Evolutionary conservation across 2,797 vertebrate genomes (phyloP).

Genomic region (Acomys russatus): DNA sequence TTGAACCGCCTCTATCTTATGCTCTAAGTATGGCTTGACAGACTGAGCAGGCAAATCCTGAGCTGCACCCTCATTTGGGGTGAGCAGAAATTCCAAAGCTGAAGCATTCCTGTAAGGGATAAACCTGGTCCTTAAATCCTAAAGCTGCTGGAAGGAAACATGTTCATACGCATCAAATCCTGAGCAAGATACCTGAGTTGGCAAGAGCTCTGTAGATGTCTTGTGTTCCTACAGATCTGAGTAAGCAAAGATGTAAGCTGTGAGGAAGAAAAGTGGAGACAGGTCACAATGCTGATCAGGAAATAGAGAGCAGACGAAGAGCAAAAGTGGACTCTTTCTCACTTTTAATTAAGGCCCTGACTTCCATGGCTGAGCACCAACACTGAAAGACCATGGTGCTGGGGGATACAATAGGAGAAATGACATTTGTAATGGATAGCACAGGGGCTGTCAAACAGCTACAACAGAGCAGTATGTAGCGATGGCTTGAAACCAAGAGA

Average conservation of each 20-base stretch:
- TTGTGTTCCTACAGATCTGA: background rate
- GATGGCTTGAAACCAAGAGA: slow-evolving; percentile 50
- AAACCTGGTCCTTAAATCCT: slow-evolving; percentile 13
- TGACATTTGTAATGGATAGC: no score
- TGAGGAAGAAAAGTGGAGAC: slow-evolving; percentile 42
- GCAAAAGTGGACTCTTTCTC: background rate
- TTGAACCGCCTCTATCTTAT: background rate
- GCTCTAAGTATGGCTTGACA: background rate
- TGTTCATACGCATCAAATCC: slow-evolving; percentile 1
- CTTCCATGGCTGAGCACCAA: background rate
- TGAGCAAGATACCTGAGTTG: background rate
- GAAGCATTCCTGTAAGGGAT: background rate
- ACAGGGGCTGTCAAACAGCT: background rate
- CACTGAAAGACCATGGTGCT: background rate
- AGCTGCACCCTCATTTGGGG: background rate
- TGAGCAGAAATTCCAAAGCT: background rate
- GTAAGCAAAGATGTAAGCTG: background rate
- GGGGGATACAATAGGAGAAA: background rate
- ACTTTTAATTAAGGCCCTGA: background rate
- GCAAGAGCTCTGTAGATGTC: background rate
- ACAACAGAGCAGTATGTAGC: background rate
- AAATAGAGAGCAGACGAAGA: background rate
- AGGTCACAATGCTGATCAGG: background rate
- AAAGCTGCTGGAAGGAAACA: background rate
- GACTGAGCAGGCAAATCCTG: background rate